Evolutionary conservation across 2,797 vertebrate genomes (phyloP), one percentile per base, ranked within the genome.

Genomic region (Coilia nasus): DNA sequence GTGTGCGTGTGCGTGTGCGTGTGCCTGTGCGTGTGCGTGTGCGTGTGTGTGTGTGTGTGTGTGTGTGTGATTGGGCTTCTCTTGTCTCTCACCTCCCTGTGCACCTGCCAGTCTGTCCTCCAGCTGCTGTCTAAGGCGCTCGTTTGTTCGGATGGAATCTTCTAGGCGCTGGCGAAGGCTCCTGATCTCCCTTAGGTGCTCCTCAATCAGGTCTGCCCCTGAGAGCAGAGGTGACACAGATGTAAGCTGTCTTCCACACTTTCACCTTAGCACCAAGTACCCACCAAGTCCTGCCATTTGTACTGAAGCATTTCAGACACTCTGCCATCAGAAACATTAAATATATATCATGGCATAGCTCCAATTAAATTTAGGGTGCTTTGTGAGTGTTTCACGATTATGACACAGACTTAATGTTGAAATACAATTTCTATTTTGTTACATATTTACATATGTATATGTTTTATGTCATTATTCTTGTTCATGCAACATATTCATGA

Each of bases 141-240:
- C 97, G 0, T 99, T 98, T 83, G 96, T 97, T 88, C 95, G 95
- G 85, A 99, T 98, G 87, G 98, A 99, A 88, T 99, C 97, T 86
- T 98, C 97, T 1, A 99, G 94, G 56, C 95, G 96, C 92, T 98
- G 97, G 12, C 96, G 96, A 64, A 99, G 96, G 89, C 92, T 96
- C 59, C 96, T 95, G 87, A 99, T 97, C 93, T 99, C 97, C 81
- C 91, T 87, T 81, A 99, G 93, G 90, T 99, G 97, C 84, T 98
- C 97, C 86, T 98, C 97, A 3, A 98, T 94, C 89, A 99, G 87
- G 86, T 96, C 96, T 6, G 95, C 93, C 31, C 96, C 97, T 97
- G 83, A 0, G 83, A 15, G 83, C 7, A 88, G 85, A 80, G 84
- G 23, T 23, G 31, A 56, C 2, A 83, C 80, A 35, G 81, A 35